Conservation (phyloP, 2,797 vertebrate species). For the Anisognathus igniventris region DNA sequence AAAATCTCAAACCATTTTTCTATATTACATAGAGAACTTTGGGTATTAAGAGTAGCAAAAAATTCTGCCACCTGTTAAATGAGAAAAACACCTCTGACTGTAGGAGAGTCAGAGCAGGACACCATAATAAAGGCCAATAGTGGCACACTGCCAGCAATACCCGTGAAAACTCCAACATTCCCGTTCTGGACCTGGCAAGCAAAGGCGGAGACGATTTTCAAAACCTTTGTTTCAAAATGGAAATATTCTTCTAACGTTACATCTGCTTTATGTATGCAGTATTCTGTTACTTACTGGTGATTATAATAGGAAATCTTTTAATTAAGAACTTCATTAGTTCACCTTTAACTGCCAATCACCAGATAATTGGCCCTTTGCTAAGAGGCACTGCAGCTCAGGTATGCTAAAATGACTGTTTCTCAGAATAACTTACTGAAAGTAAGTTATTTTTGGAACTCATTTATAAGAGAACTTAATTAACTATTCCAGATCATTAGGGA, state of each 20-base stretch:
- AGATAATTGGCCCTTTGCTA: constrained; percentile 46
- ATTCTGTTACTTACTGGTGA: constrained; percentile 44
- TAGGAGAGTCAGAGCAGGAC: not conserved
- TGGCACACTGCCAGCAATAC: not conserved
- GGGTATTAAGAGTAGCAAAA: constrained; percentile 19
- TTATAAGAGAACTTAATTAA: constrained; percentile 62
- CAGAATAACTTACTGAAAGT: constrained; percentile 54
- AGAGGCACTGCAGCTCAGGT: constrained; percentile 41
- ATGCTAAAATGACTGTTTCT: constrained; percentile 34
- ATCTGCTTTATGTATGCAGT: constrained; percentile 25
- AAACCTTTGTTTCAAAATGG: constrained; percentile 56
- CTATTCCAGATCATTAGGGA: constrained; percentile 50
- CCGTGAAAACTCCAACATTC: constrained; percentile 8
- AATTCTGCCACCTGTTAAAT: not conserved
- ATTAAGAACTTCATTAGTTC: constrained; percentile 61
- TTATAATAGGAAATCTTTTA: constrained; percentile 64
- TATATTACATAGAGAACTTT: not conserved
- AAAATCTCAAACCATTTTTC: not conserved
- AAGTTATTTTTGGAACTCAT: constrained; percentile 55
- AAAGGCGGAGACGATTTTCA: constrained; percentile 40
- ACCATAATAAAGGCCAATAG: not conserved
- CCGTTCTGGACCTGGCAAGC: constrained; percentile 11
- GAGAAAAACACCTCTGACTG: not conserved
- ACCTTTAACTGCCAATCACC: constrained; percentile 59
- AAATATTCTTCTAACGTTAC: constrained; percentile 32